phyloP scores from a whole-genome alignment of 2,888 invertebrate species.

The Strigamia maritima region DNA sequence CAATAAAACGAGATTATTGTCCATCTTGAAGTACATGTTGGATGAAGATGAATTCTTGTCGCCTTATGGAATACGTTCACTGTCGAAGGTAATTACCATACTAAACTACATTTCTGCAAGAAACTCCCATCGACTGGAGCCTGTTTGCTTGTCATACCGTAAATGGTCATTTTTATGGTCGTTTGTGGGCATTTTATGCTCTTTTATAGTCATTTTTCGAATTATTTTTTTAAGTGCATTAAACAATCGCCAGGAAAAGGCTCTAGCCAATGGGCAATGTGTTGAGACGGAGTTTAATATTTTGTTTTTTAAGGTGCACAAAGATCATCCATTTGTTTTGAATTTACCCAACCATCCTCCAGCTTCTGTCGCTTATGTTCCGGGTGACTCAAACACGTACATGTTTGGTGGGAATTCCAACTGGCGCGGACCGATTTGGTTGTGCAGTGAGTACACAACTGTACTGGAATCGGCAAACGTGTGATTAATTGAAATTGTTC shows the following conservation, averaged over 20 bases:
- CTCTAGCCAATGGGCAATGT: too few relatives aligned
- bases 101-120: too few relatives aligned
- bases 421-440: slow-evolving; percentile 54
- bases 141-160: too few relatives aligned
- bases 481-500: too few relatives aligned
- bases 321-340: slow-evolving; percentile 48
- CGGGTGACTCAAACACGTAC: slow-evolving; percentile 50
- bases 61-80: slow-evolving; percentile 51
- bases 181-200: too few relatives aligned
- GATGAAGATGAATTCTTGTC: slow-evolving; percentile 52
- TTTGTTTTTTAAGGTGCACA: slow-evolving; percentile 45
- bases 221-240: too few relatives aligned
- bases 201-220: too few relatives aligned
- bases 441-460: slow-evolving; percentile 45
- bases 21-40: slow-evolving; percentile 48
- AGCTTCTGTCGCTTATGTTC: slow-evolving; percentile 47
- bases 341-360: slow-evolving; percentile 44
- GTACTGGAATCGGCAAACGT: not conserved
- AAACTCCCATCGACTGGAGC: too few relatives aligned
- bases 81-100: slow-evolving; percentile 52
- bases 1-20: slow-evolving; percentile 47
- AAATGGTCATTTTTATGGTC: too few relatives aligned
- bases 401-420: slow-evolving; percentile 54
- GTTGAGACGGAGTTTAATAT: too few relatives aligned
- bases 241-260: too few relatives aligned